These are phyloP conservation scores for Panthera leo DNA, from an alignment of 2,113 vertebrate species.

Conservation along the genomic window DNA sequence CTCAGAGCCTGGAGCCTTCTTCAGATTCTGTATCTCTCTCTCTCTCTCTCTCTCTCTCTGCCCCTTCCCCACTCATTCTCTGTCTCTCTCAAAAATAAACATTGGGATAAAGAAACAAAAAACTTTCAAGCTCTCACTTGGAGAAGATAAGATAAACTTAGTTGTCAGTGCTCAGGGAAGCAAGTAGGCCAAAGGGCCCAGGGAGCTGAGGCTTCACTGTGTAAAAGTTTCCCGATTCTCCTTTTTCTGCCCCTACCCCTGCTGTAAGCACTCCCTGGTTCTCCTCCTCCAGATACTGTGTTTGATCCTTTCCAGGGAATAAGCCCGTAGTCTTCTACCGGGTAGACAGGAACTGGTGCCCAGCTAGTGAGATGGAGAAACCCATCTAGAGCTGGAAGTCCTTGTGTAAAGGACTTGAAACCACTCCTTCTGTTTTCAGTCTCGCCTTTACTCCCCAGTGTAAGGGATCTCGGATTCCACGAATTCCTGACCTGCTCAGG, in stretches of 20 bases:
- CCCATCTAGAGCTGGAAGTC: not conserved
- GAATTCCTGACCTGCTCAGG: not conserved
- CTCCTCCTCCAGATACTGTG: not conserved
- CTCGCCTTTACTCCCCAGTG: not conserved
- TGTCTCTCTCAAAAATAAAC: no score
- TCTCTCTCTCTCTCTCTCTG: no score
- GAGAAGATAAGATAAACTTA: not conserved
- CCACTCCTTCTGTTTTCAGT: not conserved
- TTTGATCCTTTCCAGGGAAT: not conserved
- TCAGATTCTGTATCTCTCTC: no score
- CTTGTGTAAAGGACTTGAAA: not conserved
- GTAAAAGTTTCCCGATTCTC: not conserved
- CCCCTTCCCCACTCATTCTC: no score
- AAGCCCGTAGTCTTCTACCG: not conserved
- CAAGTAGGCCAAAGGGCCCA: not conserved
- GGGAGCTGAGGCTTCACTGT: not conserved
- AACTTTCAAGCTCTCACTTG: not conserved
- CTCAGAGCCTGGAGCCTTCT: no score
- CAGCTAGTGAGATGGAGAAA: not conserved
- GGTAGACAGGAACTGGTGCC: not conserved
- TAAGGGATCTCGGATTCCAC: not conserved
- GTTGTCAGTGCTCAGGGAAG: not conserved
- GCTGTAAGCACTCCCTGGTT: not conserved
- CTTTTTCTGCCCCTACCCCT: not conserved
- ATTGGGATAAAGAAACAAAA: no score